Base-by-base conservation (phyloP, 1,140 invertebrate species). In the Formica exsecta region DNA sequence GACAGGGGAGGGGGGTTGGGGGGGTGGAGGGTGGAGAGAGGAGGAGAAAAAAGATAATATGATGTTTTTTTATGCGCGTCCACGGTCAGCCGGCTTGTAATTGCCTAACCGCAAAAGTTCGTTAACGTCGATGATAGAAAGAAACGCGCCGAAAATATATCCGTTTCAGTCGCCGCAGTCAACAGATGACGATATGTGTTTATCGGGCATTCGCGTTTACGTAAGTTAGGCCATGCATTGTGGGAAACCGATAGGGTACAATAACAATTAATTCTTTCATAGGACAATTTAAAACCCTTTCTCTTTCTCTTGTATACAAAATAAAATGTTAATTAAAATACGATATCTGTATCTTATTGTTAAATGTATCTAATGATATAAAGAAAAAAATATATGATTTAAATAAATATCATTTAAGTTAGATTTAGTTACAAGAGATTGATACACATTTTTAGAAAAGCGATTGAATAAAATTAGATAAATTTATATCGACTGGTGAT, bases 61-160 rank as follows among this genome's bases (percentile, higher is more conserved):
- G 36, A 59, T 41, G 41, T 68, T 76, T 80, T 80, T 81, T 70
- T 71, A 66, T 71, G 51, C 9, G 25, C 51, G 48, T 38, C 48
- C 32, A 71, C 51, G 77, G 65, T 57, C 77, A 70, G 77, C 64
- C 77, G 65, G 77, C 65, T 81, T 73, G 79, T 81, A 81, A 81
- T 81, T 81, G 66, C 9, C 66, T 57, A 44, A 81, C 79, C 79
- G 79, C 79, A 81, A 44, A 81, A 81, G 66, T 81, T 81, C 79
- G 79, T 81, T 81, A 81, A 81, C 36, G 51, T 80, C 65, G 66
- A 80, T 38, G 79, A 59, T 66, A 81, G 66, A 70, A 79, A 79
- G 76, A 79, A 44, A 22, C 64, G 77, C 65, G 64, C 77, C 77
- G 68, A 81, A 81, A 32, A 32, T 32, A 81, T 81, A 81, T 81